phyloP scores from a whole-genome alignment of 2,113 vertebrate species.

The Candoia aspera region DNA sequence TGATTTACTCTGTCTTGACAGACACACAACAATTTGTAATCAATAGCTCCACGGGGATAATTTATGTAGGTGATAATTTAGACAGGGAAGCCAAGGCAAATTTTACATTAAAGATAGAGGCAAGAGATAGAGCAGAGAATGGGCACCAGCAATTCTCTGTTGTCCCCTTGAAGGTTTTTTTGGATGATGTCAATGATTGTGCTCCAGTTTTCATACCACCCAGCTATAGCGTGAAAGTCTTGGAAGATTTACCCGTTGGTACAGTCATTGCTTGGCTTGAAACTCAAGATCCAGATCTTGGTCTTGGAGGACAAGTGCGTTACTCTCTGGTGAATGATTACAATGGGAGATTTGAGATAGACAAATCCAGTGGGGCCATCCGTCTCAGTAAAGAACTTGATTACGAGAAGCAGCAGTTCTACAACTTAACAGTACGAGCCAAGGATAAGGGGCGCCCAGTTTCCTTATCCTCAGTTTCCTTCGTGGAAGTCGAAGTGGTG shows the following conservation, averaged over 20 bases:
- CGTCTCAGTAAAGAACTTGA: conserved; percentile 91
- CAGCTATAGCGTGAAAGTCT: conserved; percentile 86
- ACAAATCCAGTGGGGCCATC: conserved; percentile 88
- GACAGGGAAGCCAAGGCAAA: conserved; percentile 86
- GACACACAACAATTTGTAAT: conserved; percentile 89
- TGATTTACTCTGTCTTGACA: conserved; percentile 88
- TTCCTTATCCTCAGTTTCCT: conserved; percentile 91
- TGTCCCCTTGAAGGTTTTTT: conserved; percentile 82
- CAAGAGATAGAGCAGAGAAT: conserved; percentile 86
- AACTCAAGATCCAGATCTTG: conserved; percentile 91
- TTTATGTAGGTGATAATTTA: conserved; percentile 89
- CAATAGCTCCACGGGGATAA: conserved; percentile 87
- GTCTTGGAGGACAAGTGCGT: conserved; percentile 90
- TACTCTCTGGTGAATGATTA: conserved; percentile 91
- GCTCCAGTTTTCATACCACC: conserved; percentile 90
- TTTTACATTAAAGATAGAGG: conserved; percentile 91
- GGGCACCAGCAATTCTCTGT: conserved; percentile 83
- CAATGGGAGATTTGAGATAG: conserved; percentile 91
- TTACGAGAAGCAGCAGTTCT: conserved; percentile 95
- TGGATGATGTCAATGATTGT: conserved; percentile 96
- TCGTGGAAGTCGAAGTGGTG: conserved; percentile 93
- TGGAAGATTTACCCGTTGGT: conserved; percentile 92
- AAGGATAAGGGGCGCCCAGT: conserved; percentile 94
- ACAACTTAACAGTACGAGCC: conserved; percentile 91
- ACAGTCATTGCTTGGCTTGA: conserved; percentile 95